phyloP scores from a whole-genome alignment of 1,140 invertebrate species.

The Anastrepha ludens region DNA sequence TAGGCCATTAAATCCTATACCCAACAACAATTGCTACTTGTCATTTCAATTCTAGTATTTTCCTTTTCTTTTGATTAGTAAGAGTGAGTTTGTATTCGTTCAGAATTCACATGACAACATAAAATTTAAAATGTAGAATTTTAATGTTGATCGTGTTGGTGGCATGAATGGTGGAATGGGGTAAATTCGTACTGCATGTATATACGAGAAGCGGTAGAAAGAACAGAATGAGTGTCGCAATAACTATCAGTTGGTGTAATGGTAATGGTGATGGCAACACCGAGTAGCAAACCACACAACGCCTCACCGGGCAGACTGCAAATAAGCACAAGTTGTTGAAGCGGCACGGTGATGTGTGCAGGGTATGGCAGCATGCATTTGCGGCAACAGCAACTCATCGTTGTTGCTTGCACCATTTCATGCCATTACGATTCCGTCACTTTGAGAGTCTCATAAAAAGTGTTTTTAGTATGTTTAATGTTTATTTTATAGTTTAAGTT shows the following conservation, averaged over 20 bases:
- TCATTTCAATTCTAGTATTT: background rate
- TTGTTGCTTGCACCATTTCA: conserved; percentile 50
- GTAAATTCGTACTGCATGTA: background rate
- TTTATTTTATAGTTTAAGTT: conserved; percentile 74
- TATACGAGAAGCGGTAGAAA: background rate
- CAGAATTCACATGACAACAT: conserved; percentile 31
- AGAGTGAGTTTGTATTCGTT: background rate
- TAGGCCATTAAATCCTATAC: background rate
- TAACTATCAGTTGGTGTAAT: conserved; percentile 52
- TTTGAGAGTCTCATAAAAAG: conserved; percentile 69
- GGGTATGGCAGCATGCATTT: background rate
- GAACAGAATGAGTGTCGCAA: conserved; percentile 4
- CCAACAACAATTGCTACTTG: background rate
- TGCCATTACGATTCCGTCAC: conserved; percentile 58
- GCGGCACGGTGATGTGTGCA: background rate
- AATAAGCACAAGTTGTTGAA: background rate
- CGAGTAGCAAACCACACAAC: background rate
- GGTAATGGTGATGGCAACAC: conserved; percentile 41
- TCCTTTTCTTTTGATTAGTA: background rate
- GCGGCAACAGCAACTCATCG: conserved; percentile 9
- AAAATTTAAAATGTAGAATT: conserved; percentile 52
- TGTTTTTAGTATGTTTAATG: conserved; percentile 73
- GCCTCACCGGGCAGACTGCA: background rate
- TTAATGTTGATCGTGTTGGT: conserved; percentile 46
- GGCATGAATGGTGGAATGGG: background rate